Percentiles rank a stretch among this genome's conserved stretches.
Evolutionary conservation across 2,113 vertebrate species (phyloP).

Genomic region (Thymallus thymallus): DNA sequence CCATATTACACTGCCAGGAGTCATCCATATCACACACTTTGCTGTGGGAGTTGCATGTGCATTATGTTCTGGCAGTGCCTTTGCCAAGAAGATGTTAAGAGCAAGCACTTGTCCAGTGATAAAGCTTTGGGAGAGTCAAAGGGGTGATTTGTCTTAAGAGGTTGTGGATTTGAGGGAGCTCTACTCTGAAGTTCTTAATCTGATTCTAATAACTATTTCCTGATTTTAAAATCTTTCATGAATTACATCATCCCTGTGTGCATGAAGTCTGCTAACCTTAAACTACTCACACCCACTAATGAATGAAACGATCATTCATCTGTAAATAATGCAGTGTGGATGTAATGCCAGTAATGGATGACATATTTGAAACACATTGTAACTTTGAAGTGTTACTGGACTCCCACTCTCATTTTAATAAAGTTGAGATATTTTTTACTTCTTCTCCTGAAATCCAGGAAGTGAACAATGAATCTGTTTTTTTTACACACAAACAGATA

Average conservation of each 20-base stretch:
- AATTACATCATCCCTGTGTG: slow-evolving; percentile 15
- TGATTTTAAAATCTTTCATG: no score
- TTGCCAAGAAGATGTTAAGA: slow-evolving; percentile 23
- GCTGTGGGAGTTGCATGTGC: slow-evolving; percentile 9
- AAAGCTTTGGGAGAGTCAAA: slow-evolving; percentile 28
- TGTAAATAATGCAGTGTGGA: slow-evolving; percentile 37
- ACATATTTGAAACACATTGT: slow-evolving; percentile 41
- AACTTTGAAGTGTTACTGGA: slow-evolving; percentile 46
- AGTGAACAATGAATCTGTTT: slow-evolving; percentile 8
- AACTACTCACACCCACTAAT: slow-evolving; percentile 54
- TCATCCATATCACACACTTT: slow-evolving; percentile 23
- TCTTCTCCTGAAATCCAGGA: slow-evolving; percentile 15
- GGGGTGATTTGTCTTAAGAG: slow-evolving; percentile 12
- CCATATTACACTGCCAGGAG: slow-evolving; percentile 19
- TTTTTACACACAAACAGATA: not conserved
- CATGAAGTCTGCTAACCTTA: slow-evolving; percentile 40
- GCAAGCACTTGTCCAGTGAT: slow-evolving; percentile 22
- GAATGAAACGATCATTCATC: slow-evolving; percentile 41
- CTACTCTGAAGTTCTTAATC: slow-evolving; percentile 42
- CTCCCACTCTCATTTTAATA: slow-evolving; percentile 29
- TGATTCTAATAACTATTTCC: slow-evolving; percentile 18
- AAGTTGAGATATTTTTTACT: slow-evolving; percentile 37
- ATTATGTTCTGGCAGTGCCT: slow-evolving; percentile 8
- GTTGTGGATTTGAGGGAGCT: slow-evolving; percentile 4
- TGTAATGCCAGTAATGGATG: slow-evolving; percentile 41